These are phyloP conservation scores for zebrafish (Danio rerio) DNA, from an alignment of 2,113 vertebrate genomes.

Conservation along the genomic window DNA sequence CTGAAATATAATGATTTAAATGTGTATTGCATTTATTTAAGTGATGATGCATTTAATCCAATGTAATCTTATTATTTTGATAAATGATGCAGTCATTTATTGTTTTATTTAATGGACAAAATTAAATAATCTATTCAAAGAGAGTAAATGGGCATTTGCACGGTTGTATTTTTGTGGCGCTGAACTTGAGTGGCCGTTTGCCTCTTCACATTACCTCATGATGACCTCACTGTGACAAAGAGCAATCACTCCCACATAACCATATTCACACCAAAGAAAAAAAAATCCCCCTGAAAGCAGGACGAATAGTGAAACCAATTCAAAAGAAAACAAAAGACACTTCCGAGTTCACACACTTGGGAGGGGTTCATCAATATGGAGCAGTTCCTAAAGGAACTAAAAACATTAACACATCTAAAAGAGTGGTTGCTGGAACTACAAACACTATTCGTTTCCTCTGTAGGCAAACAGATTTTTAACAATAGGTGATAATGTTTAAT, in stretches of 20 bases:
- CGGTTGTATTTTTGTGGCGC: background rate
- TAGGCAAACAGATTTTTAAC: too few species aligned
- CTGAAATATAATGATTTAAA: too few species aligned
- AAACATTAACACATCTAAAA: background rate
- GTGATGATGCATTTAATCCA: too few species aligned
- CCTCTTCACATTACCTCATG: constrained; percentile 14
- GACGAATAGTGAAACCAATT: background rate
- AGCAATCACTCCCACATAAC: constrained; percentile 23
- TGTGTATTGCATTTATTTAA: too few species aligned
- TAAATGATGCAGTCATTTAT: too few species aligned
- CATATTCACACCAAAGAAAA: constrained; percentile 20
- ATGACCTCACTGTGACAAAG: constrained; percentile 26
- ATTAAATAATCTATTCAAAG: background rate
- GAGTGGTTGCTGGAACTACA: too few species aligned
- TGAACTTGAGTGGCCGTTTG: constrained; percentile 26
- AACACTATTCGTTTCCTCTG: too few species aligned
- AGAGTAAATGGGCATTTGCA: constrained; percentile 8
- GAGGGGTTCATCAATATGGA: constrained; percentile 25
- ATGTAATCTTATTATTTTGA: too few species aligned
- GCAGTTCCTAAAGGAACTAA: background rate
- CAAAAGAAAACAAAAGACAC: constrained; percentile 22
- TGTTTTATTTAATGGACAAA: too few species aligned
- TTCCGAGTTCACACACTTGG: constrained; percentile 45
- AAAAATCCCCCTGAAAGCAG: constrained; percentile 21
- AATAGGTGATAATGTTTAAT: too few species aligned